Evolutionary conservation across 1,140 invertebrate genomes (phyloP), one percentile per base, ranked within the genome.

Genomic region (Rhopalosiphum padi): DNA sequence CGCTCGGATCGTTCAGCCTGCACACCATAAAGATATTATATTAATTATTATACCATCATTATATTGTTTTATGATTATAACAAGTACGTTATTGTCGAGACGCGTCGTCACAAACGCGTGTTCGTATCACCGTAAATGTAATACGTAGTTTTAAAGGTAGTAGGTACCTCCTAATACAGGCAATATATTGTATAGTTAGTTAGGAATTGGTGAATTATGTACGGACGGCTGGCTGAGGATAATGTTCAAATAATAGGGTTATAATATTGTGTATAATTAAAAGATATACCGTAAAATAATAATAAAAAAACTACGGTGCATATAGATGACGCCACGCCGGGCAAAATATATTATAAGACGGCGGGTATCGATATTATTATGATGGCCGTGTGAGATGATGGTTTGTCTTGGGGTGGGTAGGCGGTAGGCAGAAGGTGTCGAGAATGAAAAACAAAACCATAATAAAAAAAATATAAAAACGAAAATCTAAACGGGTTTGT

Each of bases 1-100:
- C 91, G 23, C 23, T 93, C 25, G 82, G 23, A 53, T 93, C 91
- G 82, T 86, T 68, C 53, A 86, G 91, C 25, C 91, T 93, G 82
- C 21, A 48, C 60, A 41, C 15, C 30, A 68, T 68, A 30, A 5
- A 0, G 15, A 6, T 77, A 77, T 77, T 77, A n/a, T 35, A 77
- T 6, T 53, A 7, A 53, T 68, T 68, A 68, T 68, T n/a, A n/a
- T 18, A 0, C 8, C 11, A 68, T 60, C 5, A n/a, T 68, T 18
- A n/a, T 23, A 4, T 2, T 41, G 41, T n/a, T n/a, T 77, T 77
- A 77, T 2, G 60, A 18, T 77, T 77, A 77, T 60, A 77, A 77
- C 15, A 6, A n/a, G n/a, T 35, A 77, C 0, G 4, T 77, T n/a
- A 77, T n/a, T 77, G 11, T 77, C 30, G 60, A n/a, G 60, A 77